Evolutionary conservation across 1,140 invertebrate genomes (phyloP), one percentile per base, ranked within the genome.

Genomic region (Hormaphis cornu): DNA sequence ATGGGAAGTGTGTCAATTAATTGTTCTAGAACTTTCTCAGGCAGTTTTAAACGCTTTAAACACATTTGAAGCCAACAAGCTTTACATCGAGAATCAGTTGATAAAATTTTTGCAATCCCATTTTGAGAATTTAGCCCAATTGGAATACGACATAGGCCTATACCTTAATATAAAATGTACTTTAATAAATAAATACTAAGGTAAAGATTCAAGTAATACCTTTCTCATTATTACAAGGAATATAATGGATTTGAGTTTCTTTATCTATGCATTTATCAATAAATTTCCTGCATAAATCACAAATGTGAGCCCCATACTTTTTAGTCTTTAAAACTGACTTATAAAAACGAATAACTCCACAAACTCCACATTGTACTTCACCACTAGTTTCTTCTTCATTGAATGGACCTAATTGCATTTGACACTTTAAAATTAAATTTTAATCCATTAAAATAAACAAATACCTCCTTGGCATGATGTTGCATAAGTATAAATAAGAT

Each of bases 1-100:
- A 82, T 78, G 61, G 89, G 77, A 22, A 78, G 63, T 52, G 73
- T 73, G 63, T 75, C 70, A 20, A 72, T 24, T 10, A 78, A 46
- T 48, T 71, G 70, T 40, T 75, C 71, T 52, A 73, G 72, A 26
- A 74, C 71, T 3, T 72, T 46, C 16, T 73, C 46, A 16, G 78
- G 87, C 74, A 92, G 84, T 77, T 89, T 86, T 77, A 90, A 90
- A 53, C 86, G 84, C 72, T 86, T 84, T 16, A 93, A 77, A 76
- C 90, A 91, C 80, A 89, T 85, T 77, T 90, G 90, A 4, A 93
- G 79, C 89, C 90, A 92, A 76, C 90, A 93, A n/a, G 89, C 89
- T 69, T 87, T 85, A 79, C 90, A 92, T 44, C 89, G 79, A 48
- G 84, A 30, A 71, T 58, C 61, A 33, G 20, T 71, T 10, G 50